These are phyloP conservation scores for Sandelia bainsii DNA, from an alignment of 2,797 vertebrate species.

Conservation along the genomic window DNA sequence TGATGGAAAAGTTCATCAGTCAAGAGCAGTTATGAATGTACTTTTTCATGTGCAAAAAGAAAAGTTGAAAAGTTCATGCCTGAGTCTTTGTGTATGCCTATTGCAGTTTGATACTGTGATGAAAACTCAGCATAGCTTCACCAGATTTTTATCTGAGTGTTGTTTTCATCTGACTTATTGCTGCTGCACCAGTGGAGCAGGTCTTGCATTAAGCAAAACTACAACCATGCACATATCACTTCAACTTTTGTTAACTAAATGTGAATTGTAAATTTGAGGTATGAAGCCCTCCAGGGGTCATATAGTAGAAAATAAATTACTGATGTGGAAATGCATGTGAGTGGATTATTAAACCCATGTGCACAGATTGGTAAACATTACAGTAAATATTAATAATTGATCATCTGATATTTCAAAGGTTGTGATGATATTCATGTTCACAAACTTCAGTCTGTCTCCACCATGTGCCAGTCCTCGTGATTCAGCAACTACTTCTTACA, in stretches of 20 bases:
- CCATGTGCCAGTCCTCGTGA: too few relatives aligned
- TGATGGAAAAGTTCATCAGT: constrained; percentile 39
- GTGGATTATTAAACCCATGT: too few relatives aligned
- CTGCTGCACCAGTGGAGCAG: background rate
- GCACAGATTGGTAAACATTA: too few relatives aligned
- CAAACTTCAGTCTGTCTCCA: too few relatives aligned
- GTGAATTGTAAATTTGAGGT: background rate
- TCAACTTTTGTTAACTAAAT: background rate
- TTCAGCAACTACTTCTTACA: too few relatives aligned
- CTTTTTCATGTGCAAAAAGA: constrained; percentile 8
- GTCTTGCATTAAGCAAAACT: background rate
- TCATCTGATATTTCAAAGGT: too few relatives aligned
- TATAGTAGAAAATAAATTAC: too few relatives aligned
- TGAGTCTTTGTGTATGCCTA: background rate
- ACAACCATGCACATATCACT: background rate
- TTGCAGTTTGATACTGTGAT: background rate
- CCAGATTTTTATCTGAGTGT: constrained; percentile 1
- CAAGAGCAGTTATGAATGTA: constrained; percentile 27
- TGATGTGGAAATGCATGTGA: too few relatives aligned
- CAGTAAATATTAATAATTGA: too few relatives aligned
- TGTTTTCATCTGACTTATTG: constrained; percentile 4
- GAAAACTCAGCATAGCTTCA: background rate
- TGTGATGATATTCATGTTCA: too few relatives aligned
- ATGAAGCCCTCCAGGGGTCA: background rate
- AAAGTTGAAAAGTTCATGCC: background rate